phyloP scores from a whole-genome alignment of 2,888 invertebrate species.

The Eupithecia exiguata region DNA sequence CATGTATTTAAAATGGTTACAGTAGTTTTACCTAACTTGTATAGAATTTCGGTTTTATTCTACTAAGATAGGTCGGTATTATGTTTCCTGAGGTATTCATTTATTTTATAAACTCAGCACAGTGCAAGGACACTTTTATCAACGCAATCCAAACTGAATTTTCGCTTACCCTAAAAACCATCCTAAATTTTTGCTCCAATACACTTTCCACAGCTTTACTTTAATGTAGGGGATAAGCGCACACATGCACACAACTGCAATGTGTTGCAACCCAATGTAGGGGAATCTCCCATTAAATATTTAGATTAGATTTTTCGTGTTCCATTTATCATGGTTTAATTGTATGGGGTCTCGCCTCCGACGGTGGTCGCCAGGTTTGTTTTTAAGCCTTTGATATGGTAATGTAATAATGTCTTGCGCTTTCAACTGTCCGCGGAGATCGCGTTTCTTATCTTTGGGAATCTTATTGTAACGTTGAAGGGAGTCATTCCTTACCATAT shows the following conservation, averaged over 20 bases:
- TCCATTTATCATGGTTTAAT: conserved; percentile 82
- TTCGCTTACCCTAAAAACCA: conserved; percentile 10
- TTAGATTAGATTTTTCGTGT: conserved; percentile 83
- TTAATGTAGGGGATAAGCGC: conserved; percentile 28
- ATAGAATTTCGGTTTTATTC: not conserved
- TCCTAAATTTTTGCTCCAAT: conserved; percentile 23
- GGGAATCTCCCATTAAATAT: conserved; percentile 83
- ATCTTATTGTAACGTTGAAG: conserved; percentile 11
- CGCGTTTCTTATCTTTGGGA: conserved; percentile 17
- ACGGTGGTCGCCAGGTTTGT: conserved; percentile 67
- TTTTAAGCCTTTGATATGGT: conserved; percentile 78
- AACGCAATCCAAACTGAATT: conserved; percentile 6
- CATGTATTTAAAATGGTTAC: not conserved
- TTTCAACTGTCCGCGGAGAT: conserved; percentile 29
- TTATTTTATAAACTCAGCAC: too few species aligned
- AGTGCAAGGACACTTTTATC: too few species aligned
- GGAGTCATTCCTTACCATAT: not conserved
- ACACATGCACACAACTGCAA: conserved; percentile 47
- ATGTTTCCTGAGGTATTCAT: too few species aligned
- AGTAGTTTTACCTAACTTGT: not conserved
- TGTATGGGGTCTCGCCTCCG: conserved; percentile 68
- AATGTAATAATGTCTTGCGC: conserved; percentile 69
- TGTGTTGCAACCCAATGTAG: conserved; percentile 61
- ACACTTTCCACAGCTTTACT: conserved; percentile 25
- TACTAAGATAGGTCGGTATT: not conserved